Base-by-base conservation (phyloP, 2,797 vertebrate species). In the Channallabes apus region DNA sequence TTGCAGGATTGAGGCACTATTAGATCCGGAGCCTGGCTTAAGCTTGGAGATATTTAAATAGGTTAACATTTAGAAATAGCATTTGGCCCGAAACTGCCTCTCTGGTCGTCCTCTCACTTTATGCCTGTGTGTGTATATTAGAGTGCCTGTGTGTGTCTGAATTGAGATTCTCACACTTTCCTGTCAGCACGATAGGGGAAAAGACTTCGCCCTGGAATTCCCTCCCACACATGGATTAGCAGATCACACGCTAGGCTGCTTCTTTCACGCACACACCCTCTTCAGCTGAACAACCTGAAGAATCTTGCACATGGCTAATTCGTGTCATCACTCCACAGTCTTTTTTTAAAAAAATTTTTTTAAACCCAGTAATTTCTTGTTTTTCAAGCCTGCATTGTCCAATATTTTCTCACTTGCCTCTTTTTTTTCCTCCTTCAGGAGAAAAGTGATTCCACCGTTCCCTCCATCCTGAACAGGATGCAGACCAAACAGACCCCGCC, bases 391-490 rank as follows among this genome's bases (percentile, higher is more conserved):
- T 20, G 24, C 35, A 24, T 5, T 41, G 68, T 54, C 46, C 12
- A 27, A 51, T 4, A n/a, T 35, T 65, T 78, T 59, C 22, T 46
- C 20, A 58, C 41, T 24, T 69, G 24, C 56, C 6, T 24, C 38
- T 61, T 64, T 62, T 62, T 56, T 82, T 68, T 41, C 1, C 46
- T 6, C 38, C n/a, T 24, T 14, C 87, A 99, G 98, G 98, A 99
- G 89, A 98, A 96, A 92, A 99, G 98, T 0, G 98, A 97, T 84
- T 99, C 98, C 90, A 98, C 98, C 0, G 98, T 99, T 87, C 98
- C 98, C 20, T 99, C 98, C 86, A 99, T 99, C 90, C 93, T 99
- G 89, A 99, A 99, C 88, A 94, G 97, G 90, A 99, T 99, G 98
- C 98, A 99, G 91, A 97, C 96, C 85, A 99, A 96, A 86, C 98